phyloP scores from a whole-genome alignment of 2,113 vertebrate genomes.

The Artemisiospiza belli region DNA sequence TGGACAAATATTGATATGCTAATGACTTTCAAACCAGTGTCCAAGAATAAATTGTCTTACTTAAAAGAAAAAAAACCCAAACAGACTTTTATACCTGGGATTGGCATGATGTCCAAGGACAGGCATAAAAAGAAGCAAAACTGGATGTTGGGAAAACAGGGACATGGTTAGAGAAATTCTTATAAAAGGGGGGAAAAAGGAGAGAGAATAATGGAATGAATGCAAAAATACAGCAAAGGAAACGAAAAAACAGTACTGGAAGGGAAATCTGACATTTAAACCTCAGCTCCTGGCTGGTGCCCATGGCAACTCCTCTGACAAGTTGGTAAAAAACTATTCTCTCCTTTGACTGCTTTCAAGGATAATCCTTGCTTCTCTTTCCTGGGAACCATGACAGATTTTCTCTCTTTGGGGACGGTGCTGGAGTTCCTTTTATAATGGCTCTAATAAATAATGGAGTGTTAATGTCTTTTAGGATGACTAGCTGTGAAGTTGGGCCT shows the following conservation, averaged over 20 bases:
- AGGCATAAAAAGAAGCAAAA: background rate
- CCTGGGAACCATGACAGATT: constrained; percentile 75
- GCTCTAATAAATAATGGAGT: constrained; percentile 74
- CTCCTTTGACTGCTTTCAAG: constrained; percentile 73
- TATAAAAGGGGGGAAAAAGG: background rate
- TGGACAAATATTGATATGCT: background rate
- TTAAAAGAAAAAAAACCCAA: background rate
- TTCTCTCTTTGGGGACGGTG: constrained; percentile 48
- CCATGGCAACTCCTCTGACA: constrained; percentile 77
- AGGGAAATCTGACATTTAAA: constrained; percentile 74
- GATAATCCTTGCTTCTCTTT: constrained; percentile 76
- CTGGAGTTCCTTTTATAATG: constrained; percentile 69
- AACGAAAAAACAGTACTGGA: constrained; percentile 43
- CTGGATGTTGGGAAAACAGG: background rate
- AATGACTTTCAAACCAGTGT: background rate
- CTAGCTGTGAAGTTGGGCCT: constrained; percentile 62
- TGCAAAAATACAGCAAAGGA: constrained; percentile 37
- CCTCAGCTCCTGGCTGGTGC: constrained; percentile 48
- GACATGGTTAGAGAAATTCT: background rate
- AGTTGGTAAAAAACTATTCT: constrained; percentile 74
- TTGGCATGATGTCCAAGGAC: background rate
- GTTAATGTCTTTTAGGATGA: constrained; percentile 55
- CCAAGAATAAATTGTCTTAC: background rate
- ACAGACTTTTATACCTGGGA: background rate
- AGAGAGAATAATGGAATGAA: background rate